These are phyloP conservation scores for Antrozous pallidus DNA, from an alignment of 2,797 vertebrate species.

Conservation along the genomic window DNA sequence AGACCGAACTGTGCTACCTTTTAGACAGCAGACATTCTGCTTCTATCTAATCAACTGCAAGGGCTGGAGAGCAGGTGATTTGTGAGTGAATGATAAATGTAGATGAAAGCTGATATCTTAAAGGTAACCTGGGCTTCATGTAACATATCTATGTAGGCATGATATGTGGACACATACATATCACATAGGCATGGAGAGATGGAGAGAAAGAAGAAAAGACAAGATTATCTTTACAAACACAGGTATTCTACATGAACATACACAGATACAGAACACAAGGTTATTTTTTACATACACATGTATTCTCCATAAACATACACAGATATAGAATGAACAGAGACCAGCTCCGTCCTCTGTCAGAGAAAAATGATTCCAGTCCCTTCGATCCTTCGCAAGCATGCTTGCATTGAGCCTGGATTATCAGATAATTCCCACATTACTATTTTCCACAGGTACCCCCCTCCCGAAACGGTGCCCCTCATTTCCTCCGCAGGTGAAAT, in stretches of 20 bases:
- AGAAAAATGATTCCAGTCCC: background rate
- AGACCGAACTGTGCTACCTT: background rate
- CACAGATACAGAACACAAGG: background rate
- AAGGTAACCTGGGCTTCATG: background rate
- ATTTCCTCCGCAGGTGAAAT: background rate
- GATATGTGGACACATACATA: background rate
- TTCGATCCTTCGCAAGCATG: background rate
- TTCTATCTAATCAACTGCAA: conserved; percentile 21
- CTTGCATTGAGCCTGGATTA: background rate
- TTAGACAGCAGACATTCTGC: background rate
- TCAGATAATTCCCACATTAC: background rate
- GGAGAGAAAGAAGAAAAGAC: too few species aligned
- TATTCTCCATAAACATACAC: background rate
- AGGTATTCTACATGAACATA: too few species aligned
- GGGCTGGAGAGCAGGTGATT: background rate
- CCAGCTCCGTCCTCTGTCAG: background rate
- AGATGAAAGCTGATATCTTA: background rate
- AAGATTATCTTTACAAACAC: too few species aligned
- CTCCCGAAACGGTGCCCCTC: background rate
- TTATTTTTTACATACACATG: background rate
- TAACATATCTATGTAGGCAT: background rate
- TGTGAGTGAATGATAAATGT: background rate
- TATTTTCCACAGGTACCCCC: background rate
- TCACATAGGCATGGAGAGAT: too few species aligned
- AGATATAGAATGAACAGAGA: background rate